Evolutionary conservation across 2,113 vertebrate genomes (phyloP).

Genomic region (Pomatorhinus ruficollis): DNA sequence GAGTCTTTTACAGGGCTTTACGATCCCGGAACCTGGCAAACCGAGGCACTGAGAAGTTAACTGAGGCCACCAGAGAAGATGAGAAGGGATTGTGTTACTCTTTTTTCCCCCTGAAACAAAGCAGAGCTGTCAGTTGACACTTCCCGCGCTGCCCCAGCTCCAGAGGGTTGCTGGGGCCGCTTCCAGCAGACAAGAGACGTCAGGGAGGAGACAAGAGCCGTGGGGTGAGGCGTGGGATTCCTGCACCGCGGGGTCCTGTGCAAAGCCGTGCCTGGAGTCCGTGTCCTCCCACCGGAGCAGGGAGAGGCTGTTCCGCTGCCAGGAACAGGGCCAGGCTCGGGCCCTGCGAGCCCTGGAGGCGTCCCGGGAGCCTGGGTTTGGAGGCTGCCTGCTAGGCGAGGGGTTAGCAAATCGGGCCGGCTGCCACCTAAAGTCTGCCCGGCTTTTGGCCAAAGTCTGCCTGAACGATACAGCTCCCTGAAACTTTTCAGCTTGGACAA

Average conservation of each 20-base stretch:
- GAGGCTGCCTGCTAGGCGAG: background rate
- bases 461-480: background rate
- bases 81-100: slow-evolving; percentile 61
- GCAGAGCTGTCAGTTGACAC: slow-evolving; percentile 65
- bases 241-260: background rate
- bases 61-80: slow-evolving; percentile 53
- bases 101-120: slow-evolving; percentile 60
- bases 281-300: background rate
- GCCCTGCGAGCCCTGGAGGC: background rate
- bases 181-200: slow-evolving; percentile 47
- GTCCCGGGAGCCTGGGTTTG: background rate
- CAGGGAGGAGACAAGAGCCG: background rate
- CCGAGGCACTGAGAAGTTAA: background rate
- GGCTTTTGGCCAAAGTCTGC: slow-evolving; percentile 7
- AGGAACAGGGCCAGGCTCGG: rapidly evolving
- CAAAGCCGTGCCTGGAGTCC: background rate
- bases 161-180: background rate
- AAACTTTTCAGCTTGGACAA: slow-evolving; percentile 33
- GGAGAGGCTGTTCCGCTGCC: background rate
- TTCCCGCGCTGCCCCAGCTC: slow-evolving; percentile 39
- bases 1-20: background rate
- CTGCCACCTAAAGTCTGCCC: slow-evolving; percentile 29
- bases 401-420: slow-evolving; percentile 24
- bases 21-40: slow-evolving; percentile 6
- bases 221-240: slow-evolving; percentile 19